Evolutionary conservation across 37 sponge, comb jelly and placozoan species (phyloP).

Genomic region (Ephydatia muelleri): DNA sequence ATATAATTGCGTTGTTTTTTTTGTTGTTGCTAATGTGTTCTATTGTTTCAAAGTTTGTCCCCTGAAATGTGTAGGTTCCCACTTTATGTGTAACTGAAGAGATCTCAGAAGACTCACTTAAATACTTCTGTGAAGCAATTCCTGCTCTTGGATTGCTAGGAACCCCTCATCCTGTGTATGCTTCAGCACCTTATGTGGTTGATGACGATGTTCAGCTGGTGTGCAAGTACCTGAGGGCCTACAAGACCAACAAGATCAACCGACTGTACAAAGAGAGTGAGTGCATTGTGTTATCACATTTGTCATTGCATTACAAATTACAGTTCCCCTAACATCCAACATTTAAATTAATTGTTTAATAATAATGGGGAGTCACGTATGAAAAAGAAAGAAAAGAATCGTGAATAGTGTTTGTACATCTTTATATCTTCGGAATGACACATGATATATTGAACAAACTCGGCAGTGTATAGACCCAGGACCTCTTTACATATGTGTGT

Average conservation of each 20-base stretch:
- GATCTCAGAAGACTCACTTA: slow-evolving; percentile 51
- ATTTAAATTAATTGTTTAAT: no score
- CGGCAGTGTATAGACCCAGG: no score
- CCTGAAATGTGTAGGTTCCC: slow-evolving; percentile 28
- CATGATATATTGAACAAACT: no score
- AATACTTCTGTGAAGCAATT: slow-evolving; percentile 43
- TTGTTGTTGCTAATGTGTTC: no score
- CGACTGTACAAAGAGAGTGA: slow-evolving; percentile 57
- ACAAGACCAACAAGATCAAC: slow-evolving; percentile 34
- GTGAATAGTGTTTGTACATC: no score
- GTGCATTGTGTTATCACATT: neutral
- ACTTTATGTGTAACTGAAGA: neutral
- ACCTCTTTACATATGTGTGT: neutral
- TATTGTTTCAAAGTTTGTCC: no score
- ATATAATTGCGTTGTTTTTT: no score
- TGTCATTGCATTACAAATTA: no score
- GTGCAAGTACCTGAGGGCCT: slow-evolving; percentile 84
- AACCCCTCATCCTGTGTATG: slow-evolving; percentile 39
- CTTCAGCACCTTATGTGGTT: slow-evolving; percentile 42
- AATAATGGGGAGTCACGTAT: no score
- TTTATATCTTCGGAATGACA: no score
- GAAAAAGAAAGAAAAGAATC: no score
- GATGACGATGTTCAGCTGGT: slow-evolving; percentile 79
- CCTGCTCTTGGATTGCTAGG: slow-evolving; percentile 69
- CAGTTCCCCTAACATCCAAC: no score